Evolutionary conservation across 2,113 vertebrate genomes (phyloP).

Genomic region (Bettongia penicillata): DNA sequence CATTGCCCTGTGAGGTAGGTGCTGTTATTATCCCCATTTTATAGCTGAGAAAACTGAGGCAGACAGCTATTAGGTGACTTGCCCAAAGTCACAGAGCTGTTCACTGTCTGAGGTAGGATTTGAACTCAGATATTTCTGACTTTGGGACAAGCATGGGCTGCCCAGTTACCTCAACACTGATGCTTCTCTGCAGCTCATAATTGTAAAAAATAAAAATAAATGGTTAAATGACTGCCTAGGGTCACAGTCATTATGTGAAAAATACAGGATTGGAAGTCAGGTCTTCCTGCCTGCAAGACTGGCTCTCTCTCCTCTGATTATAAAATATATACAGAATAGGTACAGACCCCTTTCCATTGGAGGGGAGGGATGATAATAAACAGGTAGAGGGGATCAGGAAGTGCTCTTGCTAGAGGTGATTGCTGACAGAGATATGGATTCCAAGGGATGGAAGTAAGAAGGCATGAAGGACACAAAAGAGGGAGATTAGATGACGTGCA

Average conservation of each 20-base stretch:
- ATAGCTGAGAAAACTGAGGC: neutral
- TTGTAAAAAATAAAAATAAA: neutral
- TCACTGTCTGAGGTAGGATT: neutral
- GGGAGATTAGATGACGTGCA: neutral
- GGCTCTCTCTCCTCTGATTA: neutral
- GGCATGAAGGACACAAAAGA: neutral
- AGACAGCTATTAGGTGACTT: neutral
- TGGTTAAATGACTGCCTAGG: neutral
- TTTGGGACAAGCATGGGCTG: neutral
- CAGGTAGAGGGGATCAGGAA: neutral
- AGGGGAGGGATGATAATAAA: neutral
- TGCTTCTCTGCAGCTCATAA: neutral
- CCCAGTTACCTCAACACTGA: neutral
- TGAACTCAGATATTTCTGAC: neutral
- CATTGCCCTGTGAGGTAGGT: neutral
- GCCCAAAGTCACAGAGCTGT: neutral
- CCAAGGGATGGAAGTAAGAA: neutral
- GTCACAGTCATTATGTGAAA: neutral
- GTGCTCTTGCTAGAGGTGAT: neutral
- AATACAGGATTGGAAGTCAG: neutral
- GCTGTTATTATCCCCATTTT: neutral
- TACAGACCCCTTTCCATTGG: neutral
- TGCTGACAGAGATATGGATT: neutral
- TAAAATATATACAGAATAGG: neutral
- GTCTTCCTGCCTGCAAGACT: neutral